phyloP scores from a whole-genome alignment of 2,113 vertebrate species.

The Astur gentilis region DNA sequence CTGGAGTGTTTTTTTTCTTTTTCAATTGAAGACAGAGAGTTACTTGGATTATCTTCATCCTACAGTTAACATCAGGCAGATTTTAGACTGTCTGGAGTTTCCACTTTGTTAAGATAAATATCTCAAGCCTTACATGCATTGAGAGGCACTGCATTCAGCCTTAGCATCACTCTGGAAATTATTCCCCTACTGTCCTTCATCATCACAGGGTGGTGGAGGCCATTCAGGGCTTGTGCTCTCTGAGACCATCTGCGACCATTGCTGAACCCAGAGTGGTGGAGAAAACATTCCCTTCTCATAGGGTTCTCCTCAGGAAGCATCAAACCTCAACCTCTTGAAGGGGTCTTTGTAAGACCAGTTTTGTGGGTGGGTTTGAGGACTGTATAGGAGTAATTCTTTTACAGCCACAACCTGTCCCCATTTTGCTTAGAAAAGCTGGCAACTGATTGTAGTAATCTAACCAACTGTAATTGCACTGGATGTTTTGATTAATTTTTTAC shows the following conservation, averaged over 20 bases:
- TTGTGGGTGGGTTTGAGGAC: neutral
- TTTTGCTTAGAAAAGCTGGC: neutral
- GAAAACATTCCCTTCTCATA: neutral
- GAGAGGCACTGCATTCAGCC: neutral
- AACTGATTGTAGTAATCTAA: neutral
- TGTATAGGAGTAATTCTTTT: neutral
- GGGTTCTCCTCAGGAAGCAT: neutral
- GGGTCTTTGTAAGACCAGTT: neutral
- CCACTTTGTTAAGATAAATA: neutral
- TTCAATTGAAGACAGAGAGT: neutral
- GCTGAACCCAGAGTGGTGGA: neutral
- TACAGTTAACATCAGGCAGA: neutral
- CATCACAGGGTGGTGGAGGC: neutral
- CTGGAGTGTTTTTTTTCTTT: neutral
- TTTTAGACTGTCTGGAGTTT: neutral
- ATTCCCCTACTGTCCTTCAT: neutral
- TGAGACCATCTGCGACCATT: neutral
- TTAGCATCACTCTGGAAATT: neutral
- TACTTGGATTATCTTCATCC: neutral
- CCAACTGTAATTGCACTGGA: neutral
- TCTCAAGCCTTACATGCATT: neutral
- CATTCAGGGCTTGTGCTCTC: neutral
- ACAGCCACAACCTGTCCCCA: neutral
- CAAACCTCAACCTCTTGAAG: neutral
- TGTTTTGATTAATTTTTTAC: conserved; percentile 16